Conservation (phyloP, 2,888 invertebrate species). For the Lasioglossum villosulum region DNA sequence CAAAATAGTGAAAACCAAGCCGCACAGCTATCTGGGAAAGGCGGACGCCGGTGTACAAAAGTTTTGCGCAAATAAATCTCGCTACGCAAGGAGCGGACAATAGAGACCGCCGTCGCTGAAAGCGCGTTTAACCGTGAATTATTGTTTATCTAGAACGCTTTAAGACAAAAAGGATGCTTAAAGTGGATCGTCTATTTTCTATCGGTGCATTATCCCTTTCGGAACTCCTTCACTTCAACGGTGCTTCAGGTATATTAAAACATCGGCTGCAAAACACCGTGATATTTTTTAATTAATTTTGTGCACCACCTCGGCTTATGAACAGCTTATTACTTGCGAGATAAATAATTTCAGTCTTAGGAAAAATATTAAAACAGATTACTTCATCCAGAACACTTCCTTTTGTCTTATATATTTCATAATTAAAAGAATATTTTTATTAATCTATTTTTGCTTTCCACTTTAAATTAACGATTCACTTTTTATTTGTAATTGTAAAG, state of each 20-base stretch:
- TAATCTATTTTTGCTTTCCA: neutral
- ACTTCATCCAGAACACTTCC: neutral
- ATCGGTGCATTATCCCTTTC: conserved; percentile 53
- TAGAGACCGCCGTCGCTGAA: conserved; percentile 66
- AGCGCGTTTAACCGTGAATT: conserved; percentile 75
- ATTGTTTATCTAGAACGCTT: conserved; percentile 68
- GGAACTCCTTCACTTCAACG: neutral
- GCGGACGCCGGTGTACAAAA: conserved; percentile 67
- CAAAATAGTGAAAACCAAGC: conserved; percentile 68
- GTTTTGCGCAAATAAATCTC: conserved; percentile 73
- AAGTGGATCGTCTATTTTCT: conserved; percentile 73
- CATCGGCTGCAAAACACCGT: neutral
- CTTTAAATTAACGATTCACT: too few relatives aligned
- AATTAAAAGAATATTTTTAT: neutral
- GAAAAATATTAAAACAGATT: neutral
- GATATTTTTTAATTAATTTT: neutral
- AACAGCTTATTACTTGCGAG: neutral
- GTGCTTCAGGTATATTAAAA: conserved; percentile 2
- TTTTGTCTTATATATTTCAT: neutral
- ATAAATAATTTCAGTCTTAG: neutral
- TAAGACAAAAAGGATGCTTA: conserved; percentile 74
- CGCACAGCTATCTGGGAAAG: conserved; percentile 64
- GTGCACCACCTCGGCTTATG: neutral
- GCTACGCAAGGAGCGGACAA: conserved; percentile 71
- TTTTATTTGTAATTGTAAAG: too few relatives aligned